These are phyloP conservation scores for Garrulus glandarius DNA, from an alignment of 2,797 vertebrate genomes.

Conservation along the genomic window DNA sequence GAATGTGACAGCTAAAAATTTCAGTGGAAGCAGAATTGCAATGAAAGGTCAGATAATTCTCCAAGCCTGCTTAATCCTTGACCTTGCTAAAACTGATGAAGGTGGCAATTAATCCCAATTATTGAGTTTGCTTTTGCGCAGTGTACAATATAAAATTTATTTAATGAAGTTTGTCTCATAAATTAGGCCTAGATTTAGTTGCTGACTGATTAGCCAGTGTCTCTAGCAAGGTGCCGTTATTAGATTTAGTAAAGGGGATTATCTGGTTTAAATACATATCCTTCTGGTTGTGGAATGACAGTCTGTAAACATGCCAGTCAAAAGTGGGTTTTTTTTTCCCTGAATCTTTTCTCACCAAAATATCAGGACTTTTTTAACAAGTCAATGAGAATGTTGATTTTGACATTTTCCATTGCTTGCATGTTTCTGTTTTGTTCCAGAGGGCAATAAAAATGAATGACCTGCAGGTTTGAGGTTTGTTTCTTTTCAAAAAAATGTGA, in stretches of 20 bases:
- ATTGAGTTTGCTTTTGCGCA: not conserved
- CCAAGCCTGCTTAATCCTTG: not conserved
- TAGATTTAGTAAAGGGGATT: not conserved
- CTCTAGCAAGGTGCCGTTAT: not conserved
- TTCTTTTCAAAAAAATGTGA: not conserved
- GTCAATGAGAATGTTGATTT: not conserved
- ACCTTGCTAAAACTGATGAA: not conserved
- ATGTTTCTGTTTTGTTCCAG: slow-evolving; percentile 35
- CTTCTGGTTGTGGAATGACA: not conserved
- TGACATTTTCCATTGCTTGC: slow-evolving; percentile 28
- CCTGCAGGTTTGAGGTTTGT: not conserved
- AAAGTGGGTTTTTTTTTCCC: not conserved
- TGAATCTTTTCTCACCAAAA: not conserved
- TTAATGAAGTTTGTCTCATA: not conserved
- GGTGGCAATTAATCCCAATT: not conserved
- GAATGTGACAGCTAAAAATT: not conserved
- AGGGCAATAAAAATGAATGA: slow-evolving; percentile 44
- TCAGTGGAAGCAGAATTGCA: not conserved
- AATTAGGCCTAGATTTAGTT: not conserved
- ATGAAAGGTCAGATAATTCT: not conserved
- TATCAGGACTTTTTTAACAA: slow-evolving; percentile 10
- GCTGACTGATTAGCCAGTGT: not conserved
- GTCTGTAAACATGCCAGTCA: not conserved
- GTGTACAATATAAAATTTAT: not conserved
- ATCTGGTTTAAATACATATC: not conserved